phyloP scores from a whole-genome alignment of 1,140 invertebrate genomes.

The Armadillidium nasatum region DNA sequence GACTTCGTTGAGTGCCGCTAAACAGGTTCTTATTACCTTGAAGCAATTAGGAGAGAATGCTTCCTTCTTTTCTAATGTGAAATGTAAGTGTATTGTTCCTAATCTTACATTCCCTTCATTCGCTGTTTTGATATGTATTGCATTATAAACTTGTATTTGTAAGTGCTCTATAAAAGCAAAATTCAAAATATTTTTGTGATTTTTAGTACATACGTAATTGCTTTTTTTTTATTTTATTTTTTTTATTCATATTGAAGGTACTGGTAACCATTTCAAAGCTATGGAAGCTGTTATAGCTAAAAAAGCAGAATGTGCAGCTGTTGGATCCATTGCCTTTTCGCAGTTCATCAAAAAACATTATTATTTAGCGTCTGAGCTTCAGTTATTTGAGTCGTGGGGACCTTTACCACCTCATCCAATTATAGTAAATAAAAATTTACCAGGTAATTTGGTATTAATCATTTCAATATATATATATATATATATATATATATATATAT shows the following conservation, averaged over 20 bases:
- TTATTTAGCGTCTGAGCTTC: constrained; percentile 56
- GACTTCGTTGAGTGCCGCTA: constrained; percentile 56
- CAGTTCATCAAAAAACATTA: constrained; percentile 57
- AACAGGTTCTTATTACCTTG: constrained; percentile 56
- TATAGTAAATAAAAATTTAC: constrained; percentile 55
- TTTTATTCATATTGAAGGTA: constrained; percentile 49
- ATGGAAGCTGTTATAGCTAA: constrained; percentile 60
- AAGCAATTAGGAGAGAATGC: constrained; percentile 60
- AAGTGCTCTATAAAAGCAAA: too few species aligned
- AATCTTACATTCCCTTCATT: too few species aligned
- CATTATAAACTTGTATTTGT: too few species aligned
- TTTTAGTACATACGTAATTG: too few species aligned
- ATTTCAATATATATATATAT: too few species aligned
- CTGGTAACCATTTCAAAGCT: constrained; percentile 59
- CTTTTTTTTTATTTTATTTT: too few species aligned
- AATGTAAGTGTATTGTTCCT: constrained; percentile 51
- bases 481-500: too few species aligned
- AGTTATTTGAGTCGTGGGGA: constrained; percentile 57
- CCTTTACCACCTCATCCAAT: constrained; percentile 60
- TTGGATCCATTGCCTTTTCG: constrained; percentile 58
- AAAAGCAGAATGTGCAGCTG: constrained; percentile 59
- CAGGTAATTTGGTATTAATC: constrained; percentile 49
- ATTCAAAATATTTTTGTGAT: constrained; percentile 19
- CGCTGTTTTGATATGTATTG: too few species aligned
- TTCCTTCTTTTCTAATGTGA: constrained; percentile 58